These are phyloP conservation scores for Pristionchus japonicus DNA, from an alignment of 2,888 invertebrate species.

Conservation along the genomic window DNA sequence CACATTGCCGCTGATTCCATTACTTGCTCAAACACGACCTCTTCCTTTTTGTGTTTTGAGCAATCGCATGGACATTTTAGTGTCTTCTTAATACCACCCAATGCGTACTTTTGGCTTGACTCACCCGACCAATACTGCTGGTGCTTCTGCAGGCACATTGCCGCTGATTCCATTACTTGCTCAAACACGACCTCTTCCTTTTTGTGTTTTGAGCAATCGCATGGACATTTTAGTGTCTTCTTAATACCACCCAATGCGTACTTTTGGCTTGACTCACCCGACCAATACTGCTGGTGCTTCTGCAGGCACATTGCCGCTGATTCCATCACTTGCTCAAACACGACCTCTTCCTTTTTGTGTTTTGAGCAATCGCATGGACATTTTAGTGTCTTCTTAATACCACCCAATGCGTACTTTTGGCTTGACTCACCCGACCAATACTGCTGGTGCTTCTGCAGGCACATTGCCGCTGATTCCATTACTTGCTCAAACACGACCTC, in stretches of 20 bases:
- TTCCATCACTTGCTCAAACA: slow-evolving; percentile 54
- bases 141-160: slow-evolving; percentile 6
- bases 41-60: too few relatives aligned
- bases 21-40: background rate
- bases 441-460: slow-evolving; percentile 35
- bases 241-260: too few relatives aligned
- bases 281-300: slow-evolving; percentile 32
- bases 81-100: too few relatives aligned
- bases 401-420: too few relatives aligned
- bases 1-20: slow-evolving; percentile 59
- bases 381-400: too few relatives aligned
- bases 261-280: too few relatives aligned
- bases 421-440: slow-evolving; percentile 38
- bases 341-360: background rate
- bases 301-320: slow-evolving; percentile 51
- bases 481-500: too few relatives aligned
- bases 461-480: slow-evolving; percentile 60
- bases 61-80: too few relatives aligned
- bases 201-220: too few relatives aligned
- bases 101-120: too few relatives aligned
- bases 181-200: background rate
- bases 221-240: too few relatives aligned
- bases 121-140: slow-evolving; percentile 10
- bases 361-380: too few relatives aligned
- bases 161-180: slow-evolving; percentile 58